Evolutionary conservation across 2,888 invertebrate species (phyloP), one percentile per base, ranked within the genome.

Genomic region (Xylophagus ater): DNA sequence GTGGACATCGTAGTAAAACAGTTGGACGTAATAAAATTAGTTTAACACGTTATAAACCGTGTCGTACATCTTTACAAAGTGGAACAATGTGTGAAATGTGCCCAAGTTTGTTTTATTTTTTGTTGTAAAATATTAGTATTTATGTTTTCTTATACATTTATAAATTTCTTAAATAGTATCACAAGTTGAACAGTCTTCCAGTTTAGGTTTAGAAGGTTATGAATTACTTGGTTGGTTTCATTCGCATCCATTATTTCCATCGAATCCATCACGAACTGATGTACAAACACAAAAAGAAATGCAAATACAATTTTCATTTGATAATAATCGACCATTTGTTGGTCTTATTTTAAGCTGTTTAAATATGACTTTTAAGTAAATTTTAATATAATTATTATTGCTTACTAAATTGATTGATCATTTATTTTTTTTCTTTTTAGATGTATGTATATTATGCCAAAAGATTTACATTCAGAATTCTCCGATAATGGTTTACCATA

Each of bases 71-170:
- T 14, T 69, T 70, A 18, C 74, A 74, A 37, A 72, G 73, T 37
- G 66, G 70, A 5, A 76, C 78, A 38, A 80, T 80, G 62, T 83
- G 83, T 57, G 83, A 84, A 50, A 82, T 83, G 81, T 81, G 81
- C 51, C 81, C 82, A 2, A 75, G 77, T 76, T 45, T 47, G 44
- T 4, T 9, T 15, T 14, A 4, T n/a, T 8, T 23, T n/a, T 37
- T 5, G 15, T 2, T 14, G 19, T 44, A 30, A 38, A 32, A 25
- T 15, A 28, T 10, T 28, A 28, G 13, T n/a, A 8, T 12, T 32
- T 18, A n/a, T 4, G 10, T 28, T 26, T 26, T 28, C n/a, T 4
- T 36, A n/a, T 7, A 8, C 14, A 12, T 31, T 29, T 28, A n/a
- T n/a, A n/a, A n/a, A n/a, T n/a, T n/a, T n/a, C n/a, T n/a, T n/a